phyloP scores from a whole-genome alignment of 1,140 invertebrate species.

The Drosophila gunungcola region DNA sequence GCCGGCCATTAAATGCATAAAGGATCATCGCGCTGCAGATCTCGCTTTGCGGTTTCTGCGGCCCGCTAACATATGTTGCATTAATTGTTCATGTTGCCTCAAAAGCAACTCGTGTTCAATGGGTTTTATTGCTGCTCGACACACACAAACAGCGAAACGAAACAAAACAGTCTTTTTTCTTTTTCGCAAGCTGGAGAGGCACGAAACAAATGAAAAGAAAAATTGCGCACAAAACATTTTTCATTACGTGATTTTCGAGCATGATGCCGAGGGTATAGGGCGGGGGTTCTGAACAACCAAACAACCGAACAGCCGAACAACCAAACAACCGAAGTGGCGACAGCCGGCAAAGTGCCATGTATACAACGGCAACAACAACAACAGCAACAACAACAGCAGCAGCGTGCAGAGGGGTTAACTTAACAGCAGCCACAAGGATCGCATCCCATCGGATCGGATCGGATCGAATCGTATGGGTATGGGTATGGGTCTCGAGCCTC shows the following conservation, averaged over 20 bases:
- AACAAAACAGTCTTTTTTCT: conserved; percentile 48
- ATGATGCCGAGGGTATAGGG: conserved; percentile 27
- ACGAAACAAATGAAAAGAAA: conserved; percentile 79
- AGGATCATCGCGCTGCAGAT: conserved; percentile 50
- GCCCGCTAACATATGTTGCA: conserved; percentile 76
- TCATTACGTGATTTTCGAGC: conserved; percentile 82
- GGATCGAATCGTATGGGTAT: neutral
- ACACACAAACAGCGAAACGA: conserved; percentile 77
- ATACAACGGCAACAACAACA: conserved; percentile 60
- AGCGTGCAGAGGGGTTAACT: conserved; percentile 60
- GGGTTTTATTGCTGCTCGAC: conserved; percentile 82
- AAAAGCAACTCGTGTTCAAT: conserved; percentile 81
- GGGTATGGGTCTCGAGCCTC: neutral
- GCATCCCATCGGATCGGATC: conserved; percentile 58
- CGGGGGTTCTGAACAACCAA: conserved; percentile 4
- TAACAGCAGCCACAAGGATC: conserved; percentile 73
- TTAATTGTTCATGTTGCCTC: conserved; percentile 81
- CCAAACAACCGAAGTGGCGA: conserved; percentile 71
- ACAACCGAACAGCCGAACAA: conserved; percentile 8
- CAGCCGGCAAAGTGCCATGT: conserved; percentile 80
- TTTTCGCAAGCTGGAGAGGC: conserved; percentile 29
- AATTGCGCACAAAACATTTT: conserved; percentile 82
- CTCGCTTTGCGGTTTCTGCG: conserved; percentile 39
- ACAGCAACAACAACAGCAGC: conserved; percentile 18
- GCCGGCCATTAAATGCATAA: conserved; percentile 47